phyloP scores from a whole-genome alignment of 1,140 invertebrate species.

The Apis dorsata region DNA sequence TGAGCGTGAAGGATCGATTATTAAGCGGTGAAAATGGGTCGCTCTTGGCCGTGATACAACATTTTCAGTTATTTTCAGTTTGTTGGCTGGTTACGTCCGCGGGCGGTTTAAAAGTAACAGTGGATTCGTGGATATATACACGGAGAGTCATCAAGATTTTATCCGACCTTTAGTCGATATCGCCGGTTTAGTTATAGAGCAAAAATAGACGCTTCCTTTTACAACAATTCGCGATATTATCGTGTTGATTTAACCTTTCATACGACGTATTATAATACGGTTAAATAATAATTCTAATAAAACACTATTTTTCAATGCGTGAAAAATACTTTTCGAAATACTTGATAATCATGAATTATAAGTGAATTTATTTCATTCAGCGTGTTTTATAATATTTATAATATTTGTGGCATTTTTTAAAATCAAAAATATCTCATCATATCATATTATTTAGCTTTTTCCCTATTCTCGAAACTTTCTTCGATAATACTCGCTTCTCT shows the following conservation, averaged over 20 bases:
- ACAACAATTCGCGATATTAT: background rate
- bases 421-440: too few species aligned
- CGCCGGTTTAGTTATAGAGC: background rate
- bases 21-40: conserved; percentile 22
- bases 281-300: too few species aligned
- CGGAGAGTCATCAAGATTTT: conserved; percentile 4
- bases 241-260: conserved; percentile 9
- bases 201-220: conserved; percentile 9
- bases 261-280: background rate
- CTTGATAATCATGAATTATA: too few species aligned
- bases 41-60: conserved; percentile 32
- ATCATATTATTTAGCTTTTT: too few species aligned
- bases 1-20: background rate
- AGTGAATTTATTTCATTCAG: too few species aligned
- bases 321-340: too few species aligned
- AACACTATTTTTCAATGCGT: background rate
- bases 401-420: too few species aligned
- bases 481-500: too few species aligned
- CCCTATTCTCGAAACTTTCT: too few species aligned
- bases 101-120: background rate
- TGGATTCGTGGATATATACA: background rate
- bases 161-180: background rate
- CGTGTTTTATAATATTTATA: too few species aligned
- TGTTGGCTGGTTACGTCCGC: background rate
- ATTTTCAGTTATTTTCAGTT: conserved; percentile 19